Evolutionary conservation across 2,888 invertebrate species (phyloP).

Genomic region (Automeris io): DNA sequence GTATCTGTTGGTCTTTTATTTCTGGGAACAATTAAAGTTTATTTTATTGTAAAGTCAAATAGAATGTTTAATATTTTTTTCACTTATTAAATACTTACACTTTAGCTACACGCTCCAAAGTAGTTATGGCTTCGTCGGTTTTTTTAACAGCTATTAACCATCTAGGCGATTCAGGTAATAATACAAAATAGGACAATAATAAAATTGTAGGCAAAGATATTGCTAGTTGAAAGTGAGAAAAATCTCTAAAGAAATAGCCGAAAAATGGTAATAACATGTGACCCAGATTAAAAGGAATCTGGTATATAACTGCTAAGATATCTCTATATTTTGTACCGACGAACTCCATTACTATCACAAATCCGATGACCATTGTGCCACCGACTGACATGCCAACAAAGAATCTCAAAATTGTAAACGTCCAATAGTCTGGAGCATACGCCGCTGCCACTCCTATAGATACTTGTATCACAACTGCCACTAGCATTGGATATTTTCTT

Average conservation of each 20-base stretch:
- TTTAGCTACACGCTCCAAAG: constrained; percentile 81
- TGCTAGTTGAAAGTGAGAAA: constrained; percentile 80
- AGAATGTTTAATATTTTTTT: neutral
- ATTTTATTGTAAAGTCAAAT: neutral
- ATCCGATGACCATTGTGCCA: constrained; percentile 85
- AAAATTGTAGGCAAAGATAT: constrained; percentile 78
- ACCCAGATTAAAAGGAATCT: constrained; percentile 82
- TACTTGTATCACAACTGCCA: constrained; percentile 84
- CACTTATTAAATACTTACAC: constrained; percentile 36
- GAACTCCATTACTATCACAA: constrained; percentile 81
- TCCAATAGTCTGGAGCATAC: constrained; percentile 77
- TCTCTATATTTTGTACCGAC: constrained; percentile 77
- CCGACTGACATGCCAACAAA: constrained; percentile 85
- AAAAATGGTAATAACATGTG: constrained; percentile 79
- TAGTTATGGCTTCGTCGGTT: constrained; percentile 78
- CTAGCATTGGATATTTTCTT: constrained; percentile 82
- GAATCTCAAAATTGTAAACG: constrained; percentile 82
- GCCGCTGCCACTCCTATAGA: constrained; percentile 82
- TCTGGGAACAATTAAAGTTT: constrained; percentile 33
- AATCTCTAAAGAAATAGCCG: constrained; percentile 80
- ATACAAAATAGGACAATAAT: constrained; percentile 79
- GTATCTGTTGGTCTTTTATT: constrained; percentile 68
- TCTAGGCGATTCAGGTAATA: constrained; percentile 87
- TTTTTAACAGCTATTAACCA: constrained; percentile 85
- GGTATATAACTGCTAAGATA: constrained; percentile 79